Evolutionary conservation across 2,797 vertebrate species (phyloP), one percentile per base, ranked within the genome.

Genomic region (Typhlichthys subterraneus): DNA sequence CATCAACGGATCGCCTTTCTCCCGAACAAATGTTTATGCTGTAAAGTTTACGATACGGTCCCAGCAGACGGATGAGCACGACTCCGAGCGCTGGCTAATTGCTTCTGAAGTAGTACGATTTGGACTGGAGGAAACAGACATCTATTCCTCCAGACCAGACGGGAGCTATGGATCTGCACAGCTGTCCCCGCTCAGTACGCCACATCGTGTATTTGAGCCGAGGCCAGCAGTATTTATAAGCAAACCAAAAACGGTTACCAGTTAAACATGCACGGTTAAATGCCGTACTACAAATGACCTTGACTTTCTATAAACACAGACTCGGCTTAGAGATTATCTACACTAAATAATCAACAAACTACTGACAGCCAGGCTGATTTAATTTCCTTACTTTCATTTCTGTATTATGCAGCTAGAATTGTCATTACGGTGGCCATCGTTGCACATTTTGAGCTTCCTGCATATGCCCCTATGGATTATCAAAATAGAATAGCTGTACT

Each of bases 151-250:
- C 6, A 12, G 68, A 73, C 45, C 64, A 77, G 80, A 78, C 54
- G 46, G 74, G 70, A 78, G 78, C 67, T 53, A 54, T 7, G 4
- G 57, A 42, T 69, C 2, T 54, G 64, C 60, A 11, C 85, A 89
- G 86, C 87, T 87, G 85, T 70, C 72, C 17, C 52, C 45, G 75
- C 72, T 80, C 70, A 69, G 73, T 17, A 56, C 69, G 42, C 14
- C 31, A 54, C 80, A 70, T 72, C 71, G 72, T 80, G 82, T 88
- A 89, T 86, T 89, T 87, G 87, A 86, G 87, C 86, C 84, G 75
- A 70, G 82, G 79, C 82, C 77, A 53, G 52, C 57, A 84, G 83
- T 73, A 86, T 91, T 91, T 87, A 86, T 80, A 89, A 85, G 87
- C 87, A 87, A 86, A 88, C 67, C 73, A 59, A 85, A 77, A 80